Conservation (phyloP, 2,888 invertebrate genomes). For the Mimumesa dahlbomi region DNA sequence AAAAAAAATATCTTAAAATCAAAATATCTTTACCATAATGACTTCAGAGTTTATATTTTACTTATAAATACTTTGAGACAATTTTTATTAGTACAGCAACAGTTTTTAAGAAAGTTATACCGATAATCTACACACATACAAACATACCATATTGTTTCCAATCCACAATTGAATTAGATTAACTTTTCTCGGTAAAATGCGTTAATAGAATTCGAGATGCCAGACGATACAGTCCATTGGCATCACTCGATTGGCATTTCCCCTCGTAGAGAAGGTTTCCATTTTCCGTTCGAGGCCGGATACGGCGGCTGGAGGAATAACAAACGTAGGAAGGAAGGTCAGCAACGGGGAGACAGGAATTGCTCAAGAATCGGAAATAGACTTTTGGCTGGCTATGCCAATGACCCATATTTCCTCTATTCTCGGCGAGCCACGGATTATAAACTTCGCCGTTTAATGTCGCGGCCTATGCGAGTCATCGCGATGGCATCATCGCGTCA, state of each 20-base stretch:
- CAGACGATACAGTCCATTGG: too few relatives aligned
- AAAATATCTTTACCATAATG: too few relatives aligned
- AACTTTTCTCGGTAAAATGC: too few relatives aligned
- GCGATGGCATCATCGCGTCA: constrained; percentile 11
- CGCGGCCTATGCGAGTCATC: background rate
- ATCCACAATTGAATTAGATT: too few relatives aligned
- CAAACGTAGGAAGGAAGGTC: constrained; percentile 66
- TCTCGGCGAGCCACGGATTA: constrained; percentile 42
- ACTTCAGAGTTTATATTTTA: too few relatives aligned
- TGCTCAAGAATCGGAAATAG: constrained; percentile 51
- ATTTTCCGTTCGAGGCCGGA: constrained; percentile 22
- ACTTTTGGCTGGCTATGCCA: constrained; percentile 59
- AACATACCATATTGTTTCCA: too few relatives aligned
- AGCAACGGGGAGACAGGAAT: constrained; percentile 45
- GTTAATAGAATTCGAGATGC: too few relatives aligned
- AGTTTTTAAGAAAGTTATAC: too few relatives aligned
- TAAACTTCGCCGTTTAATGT: constrained; percentile 29
- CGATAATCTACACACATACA: too few relatives aligned
- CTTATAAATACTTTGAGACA: too few relatives aligned
- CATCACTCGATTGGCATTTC: background rate
- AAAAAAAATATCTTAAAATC: too few relatives aligned
- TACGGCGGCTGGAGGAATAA: constrained; percentile 44
- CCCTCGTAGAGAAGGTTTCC: background rate
- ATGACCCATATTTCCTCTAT: constrained; percentile 68
- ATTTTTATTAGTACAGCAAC: too few relatives aligned